Evolutionary conservation across 2,888 invertebrate genomes (phyloP).

Genomic region (Rhyacophila evoluta): DNA sequence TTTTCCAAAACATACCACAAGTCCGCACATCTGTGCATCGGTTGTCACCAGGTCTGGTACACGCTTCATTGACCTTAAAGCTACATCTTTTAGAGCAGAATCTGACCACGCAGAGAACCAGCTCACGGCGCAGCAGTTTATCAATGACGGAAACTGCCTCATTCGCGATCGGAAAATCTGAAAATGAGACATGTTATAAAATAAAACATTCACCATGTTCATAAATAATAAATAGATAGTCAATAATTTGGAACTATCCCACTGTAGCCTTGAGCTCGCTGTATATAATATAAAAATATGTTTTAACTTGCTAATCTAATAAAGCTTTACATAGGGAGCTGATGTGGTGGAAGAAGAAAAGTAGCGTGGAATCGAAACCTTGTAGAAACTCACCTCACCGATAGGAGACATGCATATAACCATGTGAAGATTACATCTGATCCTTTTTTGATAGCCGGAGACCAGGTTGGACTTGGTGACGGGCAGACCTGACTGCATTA

Average conservation of each 20-base stretch:
- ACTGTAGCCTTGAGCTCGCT: no score
- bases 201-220: no score
- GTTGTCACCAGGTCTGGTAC: constrained; percentile 76
- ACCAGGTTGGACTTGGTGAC: constrained; percentile 82
- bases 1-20: constrained; percentile 79
- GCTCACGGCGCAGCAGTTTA: constrained; percentile 94
- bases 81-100: constrained; percentile 87
- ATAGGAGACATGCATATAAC: constrained; percentile 90
- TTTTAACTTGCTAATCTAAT: no score
- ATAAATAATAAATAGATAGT: no score
- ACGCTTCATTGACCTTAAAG: constrained; percentile 76
- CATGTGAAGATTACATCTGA: constrained; percentile 84
- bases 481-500: constrained; percentile 84
- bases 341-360: no score
- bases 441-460: constrained; percentile 81
- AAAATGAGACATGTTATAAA: no score
- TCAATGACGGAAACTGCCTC: constrained; percentile 89
- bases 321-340: no score
- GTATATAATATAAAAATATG: no score
- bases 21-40: constrained; percentile 71
- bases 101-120: constrained; percentile 94
- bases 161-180: constrained; percentile 80
- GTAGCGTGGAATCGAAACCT: no score
- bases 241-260: no score
- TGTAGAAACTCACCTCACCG: constrained; percentile 86